Conservation (phyloP, 1,140 invertebrate genomes). For the Lordiphosa collinella region DNA sequence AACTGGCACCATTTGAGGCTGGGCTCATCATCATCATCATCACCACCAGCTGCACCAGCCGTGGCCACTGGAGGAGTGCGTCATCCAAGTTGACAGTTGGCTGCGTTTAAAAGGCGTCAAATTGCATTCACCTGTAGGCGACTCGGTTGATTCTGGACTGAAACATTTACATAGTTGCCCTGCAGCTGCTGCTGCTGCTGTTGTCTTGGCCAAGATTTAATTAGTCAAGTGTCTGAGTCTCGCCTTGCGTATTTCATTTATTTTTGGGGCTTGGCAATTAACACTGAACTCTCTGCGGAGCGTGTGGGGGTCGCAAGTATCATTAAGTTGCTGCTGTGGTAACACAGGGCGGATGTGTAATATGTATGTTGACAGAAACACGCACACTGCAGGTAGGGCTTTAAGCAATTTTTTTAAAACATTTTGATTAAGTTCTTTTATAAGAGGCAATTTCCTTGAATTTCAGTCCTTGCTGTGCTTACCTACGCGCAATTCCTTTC, state of each 20-base stretch:
- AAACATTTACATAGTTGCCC: constrained; percentile 37
- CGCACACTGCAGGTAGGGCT: too few relatives aligned
- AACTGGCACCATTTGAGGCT: constrained; percentile 5
- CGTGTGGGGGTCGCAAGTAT: constrained; percentile 45
- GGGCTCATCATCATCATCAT: constrained; percentile 6
- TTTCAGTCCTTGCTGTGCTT: not conserved
- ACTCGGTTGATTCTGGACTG: constrained; percentile 24
- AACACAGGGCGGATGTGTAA: constrained; percentile 47
- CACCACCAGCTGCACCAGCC: constrained; percentile 35
- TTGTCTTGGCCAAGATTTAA: constrained; percentile 67
- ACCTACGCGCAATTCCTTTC: not conserved
- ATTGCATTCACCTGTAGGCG: constrained; percentile 60
- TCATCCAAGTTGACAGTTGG: constrained; percentile 56
- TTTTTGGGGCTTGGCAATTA: constrained; percentile 67
- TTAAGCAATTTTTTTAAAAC: not conserved
- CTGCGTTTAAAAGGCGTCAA: constrained; percentile 40
- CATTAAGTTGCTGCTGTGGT: constrained; percentile 11
- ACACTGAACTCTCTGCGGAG: constrained; percentile 54
- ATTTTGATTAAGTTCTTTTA: not conserved
- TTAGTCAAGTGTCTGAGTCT: constrained; percentile 51
- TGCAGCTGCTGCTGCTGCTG: constrained; percentile 22
- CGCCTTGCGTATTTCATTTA: constrained; percentile 51
- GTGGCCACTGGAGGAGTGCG: constrained; percentile 42
- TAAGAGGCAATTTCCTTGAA: not conserved
- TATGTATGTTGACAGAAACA: not conserved